Evolutionary conservation across 2,888 invertebrate genomes (phyloP), one percentile per base, ranked within the genome.

Genomic region (Girardia tigrina): DNA sequence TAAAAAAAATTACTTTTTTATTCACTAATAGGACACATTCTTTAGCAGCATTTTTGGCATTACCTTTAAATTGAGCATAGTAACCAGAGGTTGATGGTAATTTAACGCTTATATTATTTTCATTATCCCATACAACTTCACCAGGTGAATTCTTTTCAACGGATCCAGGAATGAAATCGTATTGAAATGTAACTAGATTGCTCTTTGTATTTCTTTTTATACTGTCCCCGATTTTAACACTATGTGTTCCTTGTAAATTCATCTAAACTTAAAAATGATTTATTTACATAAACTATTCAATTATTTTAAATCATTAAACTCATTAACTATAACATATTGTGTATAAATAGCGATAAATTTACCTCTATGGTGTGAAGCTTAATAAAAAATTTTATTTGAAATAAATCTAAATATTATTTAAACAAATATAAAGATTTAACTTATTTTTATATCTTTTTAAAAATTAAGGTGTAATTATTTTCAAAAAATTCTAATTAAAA

Each of bases 111-210:
- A 56, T 8, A 56, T 4, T 12, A 23, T 56, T 56, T n/a, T 56
- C 56, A 56, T n/a, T 56, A 20, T 56, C 56, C 4, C n/a, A n/a
- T 2, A n/a, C 23, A 8, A 56, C 56, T 56, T 56, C 8, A 8
- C 56, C 56, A 12, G 56, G n/a, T 16, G n/a, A 2, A 2, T 56
- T 23, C 23, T 56, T 56, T 8, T 56, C 56, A 6, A 56, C 56
- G 4, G 56, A 56, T 4, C 23, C 56, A 20, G 56, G 56, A 56
- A 56, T 56, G n/a, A 56, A 56, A 56, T 56, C 56, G 23, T 56
- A 56, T 56, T 56, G 56, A 56, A 56, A 56, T 6, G 56, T 56
- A 56, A 56, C 56, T 4, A 56, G n/a, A 56, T 56, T 56, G 56
- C 56, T 56, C 23, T 56, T 56, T 16, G 56, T 8, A 4, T 56